These are phyloP conservation scores for Acanthacorydalis orientalis DNA, from an alignment of 2,888 invertebrate species.

Conservation along the genomic window DNA sequence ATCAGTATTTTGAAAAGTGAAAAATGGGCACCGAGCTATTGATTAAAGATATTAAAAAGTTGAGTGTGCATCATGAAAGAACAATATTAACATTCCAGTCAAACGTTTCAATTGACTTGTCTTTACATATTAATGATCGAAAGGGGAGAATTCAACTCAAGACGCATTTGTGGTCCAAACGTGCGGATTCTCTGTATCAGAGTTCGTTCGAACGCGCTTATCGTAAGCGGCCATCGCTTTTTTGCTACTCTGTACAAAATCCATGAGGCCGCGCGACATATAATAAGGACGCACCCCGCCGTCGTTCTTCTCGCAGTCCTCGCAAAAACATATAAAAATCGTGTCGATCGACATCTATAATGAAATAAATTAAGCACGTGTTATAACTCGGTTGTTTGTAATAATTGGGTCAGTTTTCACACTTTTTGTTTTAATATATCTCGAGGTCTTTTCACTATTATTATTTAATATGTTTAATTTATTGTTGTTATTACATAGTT, in stretches of 20 bases:
- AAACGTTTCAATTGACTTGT: no score
- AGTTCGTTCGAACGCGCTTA: not conserved
- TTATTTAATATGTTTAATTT: no score
- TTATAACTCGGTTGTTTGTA: not conserved
- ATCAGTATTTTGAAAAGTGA: no score
- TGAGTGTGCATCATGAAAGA: no score
- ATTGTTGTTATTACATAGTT: no score
- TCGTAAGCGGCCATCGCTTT: conserved; percentile 21
- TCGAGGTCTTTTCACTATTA: not conserved
- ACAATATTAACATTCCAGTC: no score
- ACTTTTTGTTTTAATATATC: not conserved
- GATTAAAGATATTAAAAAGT: no score
- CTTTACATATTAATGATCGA: conserved; percentile 7
- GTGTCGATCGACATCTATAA: conserved; percentile 50
- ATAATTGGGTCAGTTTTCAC: not conserved
- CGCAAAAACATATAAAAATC: conserved; percentile 50
- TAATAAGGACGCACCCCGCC: conserved; percentile 41
- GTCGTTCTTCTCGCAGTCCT: conserved; percentile 47
- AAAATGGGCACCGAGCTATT: no score
- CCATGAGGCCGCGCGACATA: conserved; percentile 48
- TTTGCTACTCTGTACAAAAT: conserved; percentile 43
- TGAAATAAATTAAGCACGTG: conserved; percentile 3
- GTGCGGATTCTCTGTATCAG: conserved; percentile 1
- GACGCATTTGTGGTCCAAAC: not conserved
- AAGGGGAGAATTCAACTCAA: conserved; percentile 7